phyloP scores from a whole-genome alignment of 1,140 invertebrate species.

The Drosophila tropicalis region DNA sequence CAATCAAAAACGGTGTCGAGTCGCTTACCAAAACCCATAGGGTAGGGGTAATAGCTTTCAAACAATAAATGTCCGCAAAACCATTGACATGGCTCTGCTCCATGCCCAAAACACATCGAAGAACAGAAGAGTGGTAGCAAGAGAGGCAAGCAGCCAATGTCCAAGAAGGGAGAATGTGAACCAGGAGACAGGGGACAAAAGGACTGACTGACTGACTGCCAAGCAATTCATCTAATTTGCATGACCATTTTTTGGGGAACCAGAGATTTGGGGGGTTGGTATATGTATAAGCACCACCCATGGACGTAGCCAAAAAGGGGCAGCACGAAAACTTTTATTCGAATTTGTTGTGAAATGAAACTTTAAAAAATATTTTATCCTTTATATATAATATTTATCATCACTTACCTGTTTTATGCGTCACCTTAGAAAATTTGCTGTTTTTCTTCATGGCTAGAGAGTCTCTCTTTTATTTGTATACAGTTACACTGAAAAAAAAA shows the following conservation, averaged over 20 bases:
- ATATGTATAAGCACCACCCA: not conserved
- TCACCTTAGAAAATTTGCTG: too few relatives aligned
- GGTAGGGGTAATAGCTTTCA: slow-evolving; percentile 83
- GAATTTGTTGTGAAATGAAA: too few relatives aligned
- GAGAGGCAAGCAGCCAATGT: slow-evolving; percentile 31
- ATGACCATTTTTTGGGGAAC: slow-evolving; percentile 57
- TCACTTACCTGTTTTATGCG: too few relatives aligned
- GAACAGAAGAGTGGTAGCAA: not conserved
- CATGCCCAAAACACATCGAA: slow-evolving; percentile 1
- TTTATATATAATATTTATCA: too few relatives aligned
- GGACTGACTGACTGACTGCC: slow-evolving; percentile 49
- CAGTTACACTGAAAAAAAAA: too few relatives aligned
- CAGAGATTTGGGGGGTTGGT: slow-evolving; percentile 27
- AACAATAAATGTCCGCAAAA: slow-evolving; percentile 84
- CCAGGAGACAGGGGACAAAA: slow-evolving; percentile 19
- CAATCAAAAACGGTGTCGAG: slow-evolving; percentile 82
- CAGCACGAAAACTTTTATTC: too few relatives aligned
- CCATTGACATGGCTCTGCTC: slow-evolving; percentile 76
- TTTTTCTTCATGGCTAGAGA: too few relatives aligned
- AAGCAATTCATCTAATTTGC: slow-evolving; percentile 83
- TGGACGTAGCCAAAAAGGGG: not conserved
- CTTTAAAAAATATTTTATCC: too few relatives aligned
- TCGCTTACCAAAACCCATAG: slow-evolving; percentile 44
- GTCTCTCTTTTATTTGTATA: too few relatives aligned
- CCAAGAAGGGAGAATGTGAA: slow-evolving; percentile 32